These are phyloP conservation scores for Minunthozetes semirufus DNA, from an alignment of 2,888 invertebrate species.

Conservation along the genomic window DNA sequence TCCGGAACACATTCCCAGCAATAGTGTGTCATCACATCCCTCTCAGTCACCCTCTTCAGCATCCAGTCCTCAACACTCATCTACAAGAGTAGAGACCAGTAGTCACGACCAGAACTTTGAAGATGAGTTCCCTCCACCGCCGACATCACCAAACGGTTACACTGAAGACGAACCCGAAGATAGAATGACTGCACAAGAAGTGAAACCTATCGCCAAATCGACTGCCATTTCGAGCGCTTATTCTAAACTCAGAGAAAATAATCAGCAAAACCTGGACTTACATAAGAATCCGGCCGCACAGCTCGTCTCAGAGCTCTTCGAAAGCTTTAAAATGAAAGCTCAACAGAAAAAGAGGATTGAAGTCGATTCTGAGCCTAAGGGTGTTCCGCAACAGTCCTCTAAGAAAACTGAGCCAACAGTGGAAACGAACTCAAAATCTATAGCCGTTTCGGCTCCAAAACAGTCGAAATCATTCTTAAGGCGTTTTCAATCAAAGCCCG, in stretches of 20 bases:
- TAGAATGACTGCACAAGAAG: not conserved
- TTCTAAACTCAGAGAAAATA: not conserved
- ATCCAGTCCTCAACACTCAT: conserved; percentile 23
- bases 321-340: conserved; percentile 66
- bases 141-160: not conserved
- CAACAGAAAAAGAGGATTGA: conserved; percentile 44
- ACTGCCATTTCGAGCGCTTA: not conserved
- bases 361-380: conserved; percentile 5
- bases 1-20: conserved; percentile 17
- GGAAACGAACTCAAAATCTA: not conserved
- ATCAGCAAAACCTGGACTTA: not conserved
- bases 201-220: not conserved
- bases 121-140: conserved; percentile 36
- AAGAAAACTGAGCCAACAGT: not conserved
- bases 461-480: conserved; percentile 25
- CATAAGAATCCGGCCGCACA: conserved; percentile 51
- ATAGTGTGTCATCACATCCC: not conserved
- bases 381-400: not conserved
- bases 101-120: conserved; percentile 1
- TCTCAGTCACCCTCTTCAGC: not conserved
- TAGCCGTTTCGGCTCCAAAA: not conserved
- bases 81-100: not conserved
- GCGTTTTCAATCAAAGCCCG: conserved; percentile 37
- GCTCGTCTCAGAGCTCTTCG: conserved; percentile 74
- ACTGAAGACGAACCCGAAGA: not conserved